Percentiles rank a stretch among this genome's conserved stretches.
These are phyloP conservation scores for Amblyopsis rosae DNA, from an alignment of 2,113 vertebrate species.

Conservation along the genomic window DNA sequence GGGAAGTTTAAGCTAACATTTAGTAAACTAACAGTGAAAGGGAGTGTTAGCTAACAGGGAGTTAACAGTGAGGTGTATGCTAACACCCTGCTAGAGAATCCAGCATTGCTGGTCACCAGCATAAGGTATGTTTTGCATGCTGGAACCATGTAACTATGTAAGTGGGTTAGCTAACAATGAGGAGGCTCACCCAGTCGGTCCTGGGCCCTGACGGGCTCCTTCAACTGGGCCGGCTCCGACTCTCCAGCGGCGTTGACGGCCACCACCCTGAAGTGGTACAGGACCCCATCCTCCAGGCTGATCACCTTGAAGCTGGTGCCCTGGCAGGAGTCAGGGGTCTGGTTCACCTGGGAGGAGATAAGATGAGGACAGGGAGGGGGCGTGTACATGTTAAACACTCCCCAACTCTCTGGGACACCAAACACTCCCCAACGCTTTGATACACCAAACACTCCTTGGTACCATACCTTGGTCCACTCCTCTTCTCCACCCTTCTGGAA, in stretches of 20 bases:
- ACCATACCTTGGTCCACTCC: conserved; percentile 85
- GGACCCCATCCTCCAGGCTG: conserved; percentile 85
- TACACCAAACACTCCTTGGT: background rate
- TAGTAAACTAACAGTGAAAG: too few species aligned
- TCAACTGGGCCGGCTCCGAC: conserved; percentile 88
- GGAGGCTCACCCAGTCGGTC: conserved; percentile 87
- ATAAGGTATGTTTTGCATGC: too few species aligned
- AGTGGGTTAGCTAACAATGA: background rate
- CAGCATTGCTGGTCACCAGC: too few species aligned
- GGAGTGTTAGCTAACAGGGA: too few species aligned
- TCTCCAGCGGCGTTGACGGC: conserved; percentile 94
- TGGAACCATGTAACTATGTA: too few species aligned
- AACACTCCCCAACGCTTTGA: background rate
- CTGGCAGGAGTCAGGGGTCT: conserved; percentile 93
- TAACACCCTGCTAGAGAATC: too few species aligned
- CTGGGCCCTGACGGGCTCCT: conserved; percentile 87
- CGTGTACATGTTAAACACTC: too few species aligned
- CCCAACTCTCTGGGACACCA: background rate
- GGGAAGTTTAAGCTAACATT: too few species aligned
- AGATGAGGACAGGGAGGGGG: too few species aligned
- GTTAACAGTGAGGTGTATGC: too few species aligned
- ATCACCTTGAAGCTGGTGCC: conserved; percentile 90
- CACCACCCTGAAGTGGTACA: conserved; percentile 90
- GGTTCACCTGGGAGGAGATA: conserved; percentile 76
- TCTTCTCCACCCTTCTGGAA: conserved; percentile 93